Base-by-base conservation (phyloP, 2,888 invertebrate species). In the Meiosimyza decipiens region DNA sequence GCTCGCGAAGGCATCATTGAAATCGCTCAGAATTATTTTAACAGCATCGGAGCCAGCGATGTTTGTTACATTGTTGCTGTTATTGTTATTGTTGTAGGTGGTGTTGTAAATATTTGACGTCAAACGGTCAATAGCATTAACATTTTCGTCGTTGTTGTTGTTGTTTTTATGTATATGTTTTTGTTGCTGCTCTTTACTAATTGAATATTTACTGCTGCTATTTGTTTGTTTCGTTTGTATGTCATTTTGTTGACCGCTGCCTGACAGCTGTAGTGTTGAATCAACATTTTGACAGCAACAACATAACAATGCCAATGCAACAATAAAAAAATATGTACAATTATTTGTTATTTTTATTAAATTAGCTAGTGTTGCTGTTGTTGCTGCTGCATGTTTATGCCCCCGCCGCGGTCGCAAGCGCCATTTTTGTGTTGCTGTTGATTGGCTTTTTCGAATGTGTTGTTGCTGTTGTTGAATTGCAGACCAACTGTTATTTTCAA, bases 1-100 rank as follows among this genome's bases (percentile, higher is more conserved):
- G 72, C 77, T 77, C 54, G 76, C 77, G 74, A 81, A 79, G 71
- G 79, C 81, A 76, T 82, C 80, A 75, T 74, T 79, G 75, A 79
- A 82, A 76, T 82, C 81, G 76, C 78, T 82, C 75, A 81, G 75
- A 73, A 82, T 79, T 74, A 77, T 77, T 77, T 80, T 79, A 75
- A 79, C 77, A 76, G 80, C 79, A 64, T 72, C 75, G 51, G 73
- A 72, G 55, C 72, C 76, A 59, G 73, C 51, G 68, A 68, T 50
- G 49, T 55, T 7, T 71, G 60, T 62, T 16, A 18, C 40, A 50
- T 65, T 60, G 60, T 63, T 55, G 47, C 51, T 71, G 73, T 72
- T 77, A 71, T 54, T 76, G 71, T 72, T 66, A 65, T 57, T 75
- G 18, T 16, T 67, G 55, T 22, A 55, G 47, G 11, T 67, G 40